These are phyloP conservation scores for Macrobrachium nipponense DNA, from an alignment of 1,140 invertebrate species.

Conservation along the genomic window DNA sequence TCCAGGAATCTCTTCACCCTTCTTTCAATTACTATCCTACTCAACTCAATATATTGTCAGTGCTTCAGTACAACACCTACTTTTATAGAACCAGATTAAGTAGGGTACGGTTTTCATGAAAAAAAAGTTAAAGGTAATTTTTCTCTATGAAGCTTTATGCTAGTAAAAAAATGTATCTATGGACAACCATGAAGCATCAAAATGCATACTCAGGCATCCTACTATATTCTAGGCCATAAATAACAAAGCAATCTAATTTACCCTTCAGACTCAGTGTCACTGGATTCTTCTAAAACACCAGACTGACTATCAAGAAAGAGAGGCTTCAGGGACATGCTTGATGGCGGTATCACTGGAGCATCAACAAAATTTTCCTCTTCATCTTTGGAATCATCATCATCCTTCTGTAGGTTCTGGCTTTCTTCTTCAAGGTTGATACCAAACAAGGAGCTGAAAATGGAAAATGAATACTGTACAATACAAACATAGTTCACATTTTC, in stretches of 20 bases:
- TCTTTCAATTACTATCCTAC: too few species aligned
- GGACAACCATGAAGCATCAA: too few species aligned
- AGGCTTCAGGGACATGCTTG: background rate
- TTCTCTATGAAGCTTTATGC: too few species aligned
- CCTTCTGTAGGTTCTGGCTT: background rate
- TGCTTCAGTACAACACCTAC: too few species aligned
- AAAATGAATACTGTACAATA: background rate
- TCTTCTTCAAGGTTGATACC: slow-evolving; percentile 21
- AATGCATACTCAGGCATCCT: too few species aligned
- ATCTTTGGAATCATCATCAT: slow-evolving; percentile 30
- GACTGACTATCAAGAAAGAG: background rate
- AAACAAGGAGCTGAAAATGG: slow-evolving; percentile 31
- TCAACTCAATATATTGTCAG: too few species aligned
- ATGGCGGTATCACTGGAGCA: slow-evolving; percentile 6
- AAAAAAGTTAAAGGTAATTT: too few species aligned
- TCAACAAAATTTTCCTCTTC: slow-evolving; percentile 52
- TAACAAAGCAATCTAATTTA: slow-evolving; percentile 3
- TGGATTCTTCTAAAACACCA: slow-evolving; percentile 29
- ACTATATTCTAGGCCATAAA: background rate
- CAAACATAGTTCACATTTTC: background rate
- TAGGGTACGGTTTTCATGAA: too few species aligned
- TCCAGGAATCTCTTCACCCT: too few species aligned
- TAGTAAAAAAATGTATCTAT: too few species aligned
- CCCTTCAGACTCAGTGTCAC: slow-evolving; percentile 55
- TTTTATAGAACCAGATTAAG: too few species aligned